Evolutionary conservation across 1,140 invertebrate species (phyloP), one percentile per base, ranked within the genome.

Genomic region (Pteromalus puparum): DNA sequence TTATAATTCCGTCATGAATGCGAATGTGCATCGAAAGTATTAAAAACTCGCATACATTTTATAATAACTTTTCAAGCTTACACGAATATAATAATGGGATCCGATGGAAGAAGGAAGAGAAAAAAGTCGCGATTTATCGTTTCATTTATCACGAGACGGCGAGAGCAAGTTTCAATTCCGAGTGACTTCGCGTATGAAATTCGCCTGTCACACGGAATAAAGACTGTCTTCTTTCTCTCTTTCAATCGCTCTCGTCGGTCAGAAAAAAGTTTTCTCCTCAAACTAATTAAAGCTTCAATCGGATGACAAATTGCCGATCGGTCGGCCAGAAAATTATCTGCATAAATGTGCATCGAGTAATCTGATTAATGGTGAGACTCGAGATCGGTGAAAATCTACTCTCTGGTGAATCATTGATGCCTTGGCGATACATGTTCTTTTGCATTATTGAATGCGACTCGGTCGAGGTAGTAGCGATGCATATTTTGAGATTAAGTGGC

Each of bases 91-190:
- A 1, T 61, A 61, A 61, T n/a, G 18, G 53, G 53, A 61, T 61
- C 30, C 30, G 30, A n/a, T 7, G 5, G 5, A 15, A 21, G 21
- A n/a, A n/a, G 21, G 7, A 61, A 21, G 1, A 18, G 13, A 15
- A 53, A 53, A 61, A 26, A 21, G 68, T 28, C 26, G n/a, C 83
- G 28, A 87, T 86, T 87, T 87, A 85, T 87, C 82, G 81, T 84
- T 67, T 84, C 82, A 87, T 86, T 87, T 74, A 87, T 87, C 86
- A 87, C 77, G 18, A 28, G 75, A 82, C 38, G 53, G 5, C 53
- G 82, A 48, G 81, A 30, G 82, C 74, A 82, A 82, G 83, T 83
- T 85, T 87, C 81, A 83, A 83, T 87, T 87, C 48, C 0, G 38
- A 80, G 18, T 26, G 13, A 18, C 42, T 83, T 61, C 82, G 78